These are phyloP conservation scores for Mystacornis crossleyi DNA, from an alignment of 2,113 vertebrate species.

Conservation along the genomic window DNA sequence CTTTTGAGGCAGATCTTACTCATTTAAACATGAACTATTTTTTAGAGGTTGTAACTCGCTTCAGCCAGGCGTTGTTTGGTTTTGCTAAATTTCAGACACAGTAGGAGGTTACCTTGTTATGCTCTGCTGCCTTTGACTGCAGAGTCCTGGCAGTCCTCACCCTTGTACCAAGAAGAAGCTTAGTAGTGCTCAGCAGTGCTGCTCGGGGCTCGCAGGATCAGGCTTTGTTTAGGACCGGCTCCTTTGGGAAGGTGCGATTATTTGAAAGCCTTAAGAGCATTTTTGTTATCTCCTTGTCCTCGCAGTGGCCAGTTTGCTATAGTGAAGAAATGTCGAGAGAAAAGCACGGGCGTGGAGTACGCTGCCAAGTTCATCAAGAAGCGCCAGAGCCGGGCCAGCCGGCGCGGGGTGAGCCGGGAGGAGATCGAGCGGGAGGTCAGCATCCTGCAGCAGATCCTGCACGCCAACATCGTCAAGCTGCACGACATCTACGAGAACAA, in stretches of 20 bases:
- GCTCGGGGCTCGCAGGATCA: neutral
- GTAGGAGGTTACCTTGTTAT: neutral
- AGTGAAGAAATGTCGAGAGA: constrained; percentile 90
- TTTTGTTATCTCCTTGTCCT: neutral
- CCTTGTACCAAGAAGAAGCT: neutral
- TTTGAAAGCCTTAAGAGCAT: neutral
- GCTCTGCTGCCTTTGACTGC: neutral
- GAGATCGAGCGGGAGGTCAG: constrained; percentile 92
- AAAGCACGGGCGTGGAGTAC: constrained; percentile 79
- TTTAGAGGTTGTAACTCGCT: neutral
- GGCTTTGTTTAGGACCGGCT: neutral
- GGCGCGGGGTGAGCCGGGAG: constrained; percentile 87
- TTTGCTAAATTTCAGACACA: neutral
- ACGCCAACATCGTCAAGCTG: constrained; percentile 87
- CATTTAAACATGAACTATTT: neutral
- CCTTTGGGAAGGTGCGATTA: neutral
- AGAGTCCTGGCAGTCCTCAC: neutral
- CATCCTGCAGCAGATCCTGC: constrained; percentile 90
- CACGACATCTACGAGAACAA: constrained; percentile 95
- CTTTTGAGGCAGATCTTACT: neutral
- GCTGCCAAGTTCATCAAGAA: constrained; percentile 99
- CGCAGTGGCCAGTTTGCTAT: constrained; percentile 95
- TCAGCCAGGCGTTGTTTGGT: neutral
- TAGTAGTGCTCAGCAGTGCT: neutral
- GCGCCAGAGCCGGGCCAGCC: constrained; percentile 86